These are phyloP conservation scores for Dendrolimus punctatus DNA, from an alignment of 1,140 invertebrate species.

Conservation along the genomic window DNA sequence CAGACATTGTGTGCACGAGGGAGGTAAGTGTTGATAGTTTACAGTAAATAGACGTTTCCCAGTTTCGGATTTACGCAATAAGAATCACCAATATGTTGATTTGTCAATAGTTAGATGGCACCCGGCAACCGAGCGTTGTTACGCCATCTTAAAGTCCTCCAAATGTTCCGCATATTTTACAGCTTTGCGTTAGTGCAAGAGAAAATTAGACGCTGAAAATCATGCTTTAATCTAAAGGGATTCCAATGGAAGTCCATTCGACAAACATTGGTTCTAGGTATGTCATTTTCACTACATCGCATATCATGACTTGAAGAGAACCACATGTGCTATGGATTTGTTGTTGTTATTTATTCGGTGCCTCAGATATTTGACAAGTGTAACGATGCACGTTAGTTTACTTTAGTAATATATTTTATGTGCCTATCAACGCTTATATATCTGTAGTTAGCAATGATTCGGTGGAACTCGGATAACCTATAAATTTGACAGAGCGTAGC, in stretches of 20 bases:
- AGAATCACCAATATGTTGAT: constrained; percentile 55
- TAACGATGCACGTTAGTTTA: constrained; percentile 31
- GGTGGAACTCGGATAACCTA: constrained; percentile 45
- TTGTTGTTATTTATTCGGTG: constrained; percentile 56
- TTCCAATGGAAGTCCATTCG: constrained; percentile 38
- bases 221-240: constrained; percentile 40
- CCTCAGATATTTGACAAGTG: constrained; percentile 40
- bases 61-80: constrained; percentile 42
- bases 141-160: constrained; percentile 71
- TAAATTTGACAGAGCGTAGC: constrained; percentile 56
- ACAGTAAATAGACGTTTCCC: constrained; percentile 45
- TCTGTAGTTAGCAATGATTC: constrained; percentile 10
- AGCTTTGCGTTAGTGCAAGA: constrained; percentile 45
- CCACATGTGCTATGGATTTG: constrained; percentile 63
- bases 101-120: constrained; percentile 64
- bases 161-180: constrained; percentile 66
- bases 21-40: constrained; percentile 67
- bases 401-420: constrained; percentile 11
- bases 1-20: constrained; percentile 69
- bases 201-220: constrained; percentile 46
- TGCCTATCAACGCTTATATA: constrained; percentile 7
- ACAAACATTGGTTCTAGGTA: constrained; percentile 54
- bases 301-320: constrained; percentile 53
- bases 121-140: constrained; percentile 70
- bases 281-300: constrained; percentile 58